Base-by-base conservation (phyloP, 2,113 vertebrate species). In the Rhynchopsitta pachyrhyncha region DNA sequence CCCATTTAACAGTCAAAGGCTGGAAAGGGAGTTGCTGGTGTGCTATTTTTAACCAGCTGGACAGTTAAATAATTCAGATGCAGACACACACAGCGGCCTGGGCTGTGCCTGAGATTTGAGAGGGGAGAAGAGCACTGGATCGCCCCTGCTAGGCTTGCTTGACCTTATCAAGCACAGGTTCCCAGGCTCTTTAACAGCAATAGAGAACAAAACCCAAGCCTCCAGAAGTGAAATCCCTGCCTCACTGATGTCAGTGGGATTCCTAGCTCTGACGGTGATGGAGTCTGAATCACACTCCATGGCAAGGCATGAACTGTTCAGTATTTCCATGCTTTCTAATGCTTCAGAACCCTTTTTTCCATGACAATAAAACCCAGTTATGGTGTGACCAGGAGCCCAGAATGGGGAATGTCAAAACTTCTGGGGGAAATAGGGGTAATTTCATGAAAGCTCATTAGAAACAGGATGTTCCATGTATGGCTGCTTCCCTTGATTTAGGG, bases 21-120 rank as follows among this genome's bases (percentile, higher is more conserved):
- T 96, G 95, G 53, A 73, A 33, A 95, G 95, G 95, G 91, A 95
- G 91, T 88, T 92, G 95, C 95, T 96, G 95, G 39, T 83, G 77
- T 47, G 83, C 93, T 96, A 96, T 97, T 96, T 97, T 96, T 97
- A 96, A 85, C 91, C 86, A 82, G 82, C 86, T 76, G 96, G 95
- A 86, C 82, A 78, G 92, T 90, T 94, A 91, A 96, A 92, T 95
- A 87, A 89, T 91, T 97, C 88, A 94, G 88, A 76, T 9, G 8
- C 81, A 87, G 66, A 90, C 91, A 86, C 76, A 69, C 76, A 68
- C 16, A 7, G 79, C 18, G 92, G 86, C 88, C 80, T 59, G 89
- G 52, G 83, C 88, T 63, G 74, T 16, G 91, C 92, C 69, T 87
- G 92, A 17, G 69, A 76, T 93, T 66, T 53, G 93, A 84, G 41